Base-by-base conservation (phyloP, 2,113 vertebrate species). In the Clinocottus analis region DNA sequence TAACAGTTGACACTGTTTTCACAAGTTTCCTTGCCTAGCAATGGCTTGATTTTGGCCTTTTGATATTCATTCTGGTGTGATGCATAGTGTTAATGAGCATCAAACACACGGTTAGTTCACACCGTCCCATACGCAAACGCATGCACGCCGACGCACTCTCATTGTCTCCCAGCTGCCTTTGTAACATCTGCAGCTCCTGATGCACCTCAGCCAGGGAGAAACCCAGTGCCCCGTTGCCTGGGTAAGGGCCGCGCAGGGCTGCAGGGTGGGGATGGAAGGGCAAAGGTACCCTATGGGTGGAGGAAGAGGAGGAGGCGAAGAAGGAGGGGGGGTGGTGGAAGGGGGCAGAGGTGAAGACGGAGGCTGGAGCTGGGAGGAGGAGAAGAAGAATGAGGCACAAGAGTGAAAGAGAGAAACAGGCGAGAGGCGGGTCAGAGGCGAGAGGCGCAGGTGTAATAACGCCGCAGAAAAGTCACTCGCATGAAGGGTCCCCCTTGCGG, bases 171-270 rank as follows among this genome's bases (percentile, higher is more conserved):
- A 99, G 90, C 92, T 98, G 96, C 89, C 91, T 96, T 91, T 93
- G 98, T 83, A 99, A 93, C 95, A 93, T 94, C 94, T 98, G 97
- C 87, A 99, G 95, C 81, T 99, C 98, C 93, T 96, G 96, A 58
- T 98, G 96, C 1, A 95, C 97, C 86, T 97, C 95, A 0, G 95
- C 95, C 95, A 99, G 79, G 75, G 96, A 97, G 93, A 97, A 96
- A 47, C 79, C 63, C 0, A 86, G 89, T 21, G 89, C 66, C 55
- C 64, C 17, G 66, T 17, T 70, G 70, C 92, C 84, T 0, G 90
- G 94, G 93, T 93, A 94, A 85, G 94, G 89, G 70, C 94, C 77
- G 69, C 91, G 86, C 14, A 71, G 90, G 0, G 14, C 4, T 0
- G 90, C 27, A 63, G 86, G 61, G 10, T 80, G 67, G 19, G 89